Evolutionary conservation across 2,888 invertebrate genomes (phyloP).

Genomic region (Rhamphomyia laevipes): DNA sequence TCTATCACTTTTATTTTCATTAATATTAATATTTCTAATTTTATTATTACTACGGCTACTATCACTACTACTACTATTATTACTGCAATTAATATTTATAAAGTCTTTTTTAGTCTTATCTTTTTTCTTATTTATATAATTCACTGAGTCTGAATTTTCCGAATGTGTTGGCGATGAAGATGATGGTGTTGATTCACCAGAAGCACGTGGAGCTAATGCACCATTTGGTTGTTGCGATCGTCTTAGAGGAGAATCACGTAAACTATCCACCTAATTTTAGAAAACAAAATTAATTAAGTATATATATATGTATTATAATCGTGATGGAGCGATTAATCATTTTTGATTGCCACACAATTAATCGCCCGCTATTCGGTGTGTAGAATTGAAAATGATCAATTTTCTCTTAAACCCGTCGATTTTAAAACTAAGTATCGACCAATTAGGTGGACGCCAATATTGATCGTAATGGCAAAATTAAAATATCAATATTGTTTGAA

Average conservation of each 20-base stretch:
- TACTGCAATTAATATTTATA: slow-evolving; percentile 9
- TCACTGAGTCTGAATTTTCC: slow-evolving; percentile 30
- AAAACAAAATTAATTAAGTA: too few species aligned
- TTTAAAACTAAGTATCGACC: too few species aligned
- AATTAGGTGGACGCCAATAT: too few species aligned
- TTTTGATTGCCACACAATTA: too few species aligned
- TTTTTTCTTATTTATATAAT: slow-evolving; percentile 22
- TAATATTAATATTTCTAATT: slow-evolving; percentile 25
- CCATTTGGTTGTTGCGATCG: slow-evolving; percentile 29
- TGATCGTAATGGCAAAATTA: too few species aligned
- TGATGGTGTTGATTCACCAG: slow-evolving; percentile 37
- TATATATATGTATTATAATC: too few species aligned
- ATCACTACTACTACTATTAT: slow-evolving; percentile 17
- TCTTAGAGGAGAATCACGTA: slow-evolving; percentile 35
- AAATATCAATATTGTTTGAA: too few species aligned
- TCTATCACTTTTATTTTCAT: slow-evolving; percentile 18
- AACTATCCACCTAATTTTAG: slow-evolving; percentile 31
- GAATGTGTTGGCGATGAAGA: slow-evolving; percentile 35
- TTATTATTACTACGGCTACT: slow-evolving; percentile 29
- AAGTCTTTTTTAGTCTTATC: slow-evolving; percentile 18
- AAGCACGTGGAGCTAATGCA: slow-evolving; percentile 36
- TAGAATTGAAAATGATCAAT: too few species aligned
- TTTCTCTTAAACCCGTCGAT: too few species aligned
- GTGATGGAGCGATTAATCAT: too few species aligned
- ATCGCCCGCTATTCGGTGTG: too few species aligned